These are phyloP conservation scores for Myotis lucifugus DNA, from an alignment of 2,113 vertebrate genomes.

Conservation along the genomic window DNA sequence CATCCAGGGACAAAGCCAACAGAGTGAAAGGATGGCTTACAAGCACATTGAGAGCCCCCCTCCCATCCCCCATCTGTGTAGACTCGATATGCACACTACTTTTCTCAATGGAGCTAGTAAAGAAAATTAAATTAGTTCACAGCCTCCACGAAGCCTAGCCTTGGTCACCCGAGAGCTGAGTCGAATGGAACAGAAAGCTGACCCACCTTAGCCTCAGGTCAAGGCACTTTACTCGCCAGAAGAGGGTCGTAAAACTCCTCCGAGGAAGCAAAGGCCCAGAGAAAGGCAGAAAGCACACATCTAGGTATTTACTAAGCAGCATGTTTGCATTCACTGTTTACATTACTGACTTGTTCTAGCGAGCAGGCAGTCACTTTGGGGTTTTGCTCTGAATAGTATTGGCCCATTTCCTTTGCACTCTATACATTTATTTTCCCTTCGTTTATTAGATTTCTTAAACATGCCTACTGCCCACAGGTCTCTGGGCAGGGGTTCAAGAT, in stretches of 20 bases:
- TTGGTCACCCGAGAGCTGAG: not conserved
- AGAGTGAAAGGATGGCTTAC: not conserved
- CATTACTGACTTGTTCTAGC: constrained; percentile 39
- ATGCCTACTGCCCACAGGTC: constrained; percentile 28
- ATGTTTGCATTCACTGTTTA: constrained; percentile 49
- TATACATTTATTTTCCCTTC: constrained; percentile 63
- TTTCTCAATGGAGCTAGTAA: not conserved
- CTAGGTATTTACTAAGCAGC: not conserved
- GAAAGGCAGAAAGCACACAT: not conserved
- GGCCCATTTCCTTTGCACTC: constrained; percentile 46
- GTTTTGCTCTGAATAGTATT: constrained; percentile 33
- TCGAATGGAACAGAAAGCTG: not conserved
- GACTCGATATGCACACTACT: not conserved
- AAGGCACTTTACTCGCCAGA: not conserved
- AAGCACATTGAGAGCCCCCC: not conserved
- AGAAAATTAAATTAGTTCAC: not conserved
- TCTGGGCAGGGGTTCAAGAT: constrained; percentile 63
- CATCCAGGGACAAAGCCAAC: not conserved
- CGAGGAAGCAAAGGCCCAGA: not conserved
- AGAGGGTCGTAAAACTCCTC: not conserved
- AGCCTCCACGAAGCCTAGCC: not conserved
- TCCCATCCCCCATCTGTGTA: not conserved
- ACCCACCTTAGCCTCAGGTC: not conserved
- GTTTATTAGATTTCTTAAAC: constrained; percentile 68
- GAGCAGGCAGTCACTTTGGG: constrained; percentile 24